phyloP scores from a whole-genome alignment of 2,797 vertebrate species.

The Linurgus olivaceus region DNA sequence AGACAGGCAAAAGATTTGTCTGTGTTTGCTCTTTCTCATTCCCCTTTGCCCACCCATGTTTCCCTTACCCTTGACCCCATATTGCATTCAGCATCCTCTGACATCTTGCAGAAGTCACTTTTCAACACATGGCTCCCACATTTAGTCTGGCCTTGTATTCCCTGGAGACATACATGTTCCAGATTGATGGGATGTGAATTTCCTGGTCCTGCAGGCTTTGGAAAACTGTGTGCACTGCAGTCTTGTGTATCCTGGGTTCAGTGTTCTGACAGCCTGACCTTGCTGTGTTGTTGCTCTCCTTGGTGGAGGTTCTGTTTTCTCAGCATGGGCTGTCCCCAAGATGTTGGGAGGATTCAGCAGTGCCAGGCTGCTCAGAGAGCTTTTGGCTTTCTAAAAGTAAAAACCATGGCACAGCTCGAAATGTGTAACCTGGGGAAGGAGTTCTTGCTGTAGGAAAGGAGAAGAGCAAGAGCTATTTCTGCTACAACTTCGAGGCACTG shows the following conservation, averaged over 20 bases:
- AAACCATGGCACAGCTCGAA: accelerated
- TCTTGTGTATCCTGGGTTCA: neutral
- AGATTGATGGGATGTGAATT: neutral
- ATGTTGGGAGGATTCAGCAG: neutral
- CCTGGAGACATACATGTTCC: neutral
- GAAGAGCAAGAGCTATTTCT: neutral
- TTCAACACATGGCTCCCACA: neutral
- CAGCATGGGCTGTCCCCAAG: neutral
- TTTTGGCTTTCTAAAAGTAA: neutral
- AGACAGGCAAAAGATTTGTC: neutral
- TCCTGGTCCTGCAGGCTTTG: neutral
- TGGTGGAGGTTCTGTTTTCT: neutral
- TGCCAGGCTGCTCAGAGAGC: neutral
- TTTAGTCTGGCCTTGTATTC: neutral
- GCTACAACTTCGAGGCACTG: neutral
- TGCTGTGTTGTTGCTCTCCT: neutral
- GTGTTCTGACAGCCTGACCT: neutral
- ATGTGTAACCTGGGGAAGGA: neutral
- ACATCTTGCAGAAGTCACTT: neutral
- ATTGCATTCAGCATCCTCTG: neutral
- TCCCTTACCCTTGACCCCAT: neutral
- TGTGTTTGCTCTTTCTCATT: neutral
- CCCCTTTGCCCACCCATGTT: neutral
- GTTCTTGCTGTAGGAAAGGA: neutral
- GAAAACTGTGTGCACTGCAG: neutral